phyloP scores from a whole-genome alignment of 2,888 invertebrate species.

The Anarsia innoxiella region DNA sequence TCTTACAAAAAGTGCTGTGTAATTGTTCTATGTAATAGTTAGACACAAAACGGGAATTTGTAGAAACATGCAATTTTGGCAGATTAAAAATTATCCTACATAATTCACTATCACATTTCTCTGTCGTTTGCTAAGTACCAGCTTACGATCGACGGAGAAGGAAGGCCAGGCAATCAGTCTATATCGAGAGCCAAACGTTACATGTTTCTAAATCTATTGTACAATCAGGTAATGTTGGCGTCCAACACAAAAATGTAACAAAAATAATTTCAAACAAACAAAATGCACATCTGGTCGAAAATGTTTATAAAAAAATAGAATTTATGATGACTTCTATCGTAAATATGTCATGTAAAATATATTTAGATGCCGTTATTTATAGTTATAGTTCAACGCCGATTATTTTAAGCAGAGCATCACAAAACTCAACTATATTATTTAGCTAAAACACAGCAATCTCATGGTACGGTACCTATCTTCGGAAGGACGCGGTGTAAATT shows the following conservation, averaged over 20 bases:
- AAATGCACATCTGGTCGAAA: constrained; percentile 23
- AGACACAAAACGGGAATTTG: constrained; percentile 3
- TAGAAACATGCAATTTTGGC: background rate
- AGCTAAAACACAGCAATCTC: too few relatives aligned
- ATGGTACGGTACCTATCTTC: too few relatives aligned
- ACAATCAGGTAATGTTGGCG: constrained; percentile 1
- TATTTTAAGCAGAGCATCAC: too few relatives aligned
- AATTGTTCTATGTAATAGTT: constrained; percentile 5
- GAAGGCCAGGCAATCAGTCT: constrained; percentile 2
- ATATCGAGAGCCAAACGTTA: constrained; percentile 1
- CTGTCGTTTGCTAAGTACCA: constrained; percentile 9
- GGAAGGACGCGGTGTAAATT: too few relatives aligned
- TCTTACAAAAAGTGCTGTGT: constrained; percentile 12
- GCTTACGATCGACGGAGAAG: constrained; percentile 11
- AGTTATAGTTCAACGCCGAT: too few relatives aligned
- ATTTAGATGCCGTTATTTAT: too few relatives aligned
- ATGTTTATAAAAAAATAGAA: constrained; percentile 19
- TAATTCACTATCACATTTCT: constrained; percentile 3
- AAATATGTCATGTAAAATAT: too few relatives aligned
- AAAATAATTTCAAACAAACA: constrained; percentile 16
- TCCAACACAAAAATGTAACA: constrained; percentile 13
- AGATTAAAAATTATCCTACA: background rate
- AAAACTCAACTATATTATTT: too few relatives aligned
- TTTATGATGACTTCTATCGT: too few relatives aligned
- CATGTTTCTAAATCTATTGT: background rate